Evolutionary conservation across 2,797 vertebrate genomes (phyloP), one percentile per base, ranked within the genome.

Genomic region (Phoeniculus purpureus): DNA sequence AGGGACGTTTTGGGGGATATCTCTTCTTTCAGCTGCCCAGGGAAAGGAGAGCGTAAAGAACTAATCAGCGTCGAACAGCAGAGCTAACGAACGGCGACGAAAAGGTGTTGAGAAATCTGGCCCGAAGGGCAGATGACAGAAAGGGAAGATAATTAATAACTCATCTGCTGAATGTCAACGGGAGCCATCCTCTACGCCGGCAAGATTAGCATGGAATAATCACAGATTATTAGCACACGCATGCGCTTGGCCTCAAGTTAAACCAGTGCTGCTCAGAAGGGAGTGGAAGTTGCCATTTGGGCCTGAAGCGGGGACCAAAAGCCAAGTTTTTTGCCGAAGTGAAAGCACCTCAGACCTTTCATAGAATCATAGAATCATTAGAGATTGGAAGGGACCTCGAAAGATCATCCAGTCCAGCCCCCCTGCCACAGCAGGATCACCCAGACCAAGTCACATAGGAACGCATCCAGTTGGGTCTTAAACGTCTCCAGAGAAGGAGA

Each of bases 111-210:
- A 81, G 77, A 84, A 84, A 90, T 34, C 55, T 74, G 67, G 72
- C 51, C 79, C 59, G 54, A 80, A 84, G 89, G 61, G 78, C 75
- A 77, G 78, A 17, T 1, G 2, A 59, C 12, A 66, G 13, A 88
- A 87, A 91, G 37, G 43, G 85, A 27, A 90, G 88, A 80, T 68
- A 93, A 93, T 81, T 64, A 84, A 72, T 85, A 92, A 73, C 64
- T 90, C 85, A 61, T 88, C 90, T 85, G n/a, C 47, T 71, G 74
- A 60, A 45, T 56, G 59, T 60, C 82, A 85, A n/a, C 10, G 17
- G 83, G 45, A 93, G 62, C 71, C 77, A 54, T 31, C 12, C 74
- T 52, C 84, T 32, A 68, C 75, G 83, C 62, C 20, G 9, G 64
- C 89, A 60, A 70, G 80, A 87, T 80, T 64, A 94, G 67, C 79